phyloP scores from a whole-genome alignment of 1,140 invertebrate genomes.

The Drosophila albomicans region DNA sequence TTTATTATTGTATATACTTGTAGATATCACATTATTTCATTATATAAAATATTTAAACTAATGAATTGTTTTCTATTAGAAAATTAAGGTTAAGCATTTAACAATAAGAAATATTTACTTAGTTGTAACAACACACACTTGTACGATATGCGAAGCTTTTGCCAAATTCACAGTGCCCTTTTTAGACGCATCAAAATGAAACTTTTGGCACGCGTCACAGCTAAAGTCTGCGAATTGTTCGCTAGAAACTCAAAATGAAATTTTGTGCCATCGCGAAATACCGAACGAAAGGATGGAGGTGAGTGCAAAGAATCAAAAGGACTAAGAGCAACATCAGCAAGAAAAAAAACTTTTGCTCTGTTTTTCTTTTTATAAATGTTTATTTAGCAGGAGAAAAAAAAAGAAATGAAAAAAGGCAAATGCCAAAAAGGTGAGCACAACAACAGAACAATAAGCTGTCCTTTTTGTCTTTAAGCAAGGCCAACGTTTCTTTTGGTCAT shows the following conservation, averaged over 20 bases:
- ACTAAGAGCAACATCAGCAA: constrained; percentile 63
- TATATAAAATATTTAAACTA: no score
- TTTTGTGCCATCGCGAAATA: constrained; percentile 47
- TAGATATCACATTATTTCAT: no score
- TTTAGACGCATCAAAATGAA: constrained; percentile 42
- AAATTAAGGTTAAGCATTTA: no score
- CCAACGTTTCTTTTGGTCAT: constrained; percentile 37
- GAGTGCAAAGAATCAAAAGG: constrained; percentile 11
- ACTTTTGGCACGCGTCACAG: constrained; percentile 69
- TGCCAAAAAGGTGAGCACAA: constrained; percentile 65
- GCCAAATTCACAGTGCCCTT: constrained; percentile 22
- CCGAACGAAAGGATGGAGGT: background rate
- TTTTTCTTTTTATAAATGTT: constrained; percentile 77
- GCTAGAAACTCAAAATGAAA: constrained; percentile 73
- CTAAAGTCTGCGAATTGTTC: constrained; percentile 60
- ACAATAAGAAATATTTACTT: no score
- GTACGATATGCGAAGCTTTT: background rate
- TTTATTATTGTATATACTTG: no score
- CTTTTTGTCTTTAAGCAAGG: constrained; percentile 73
- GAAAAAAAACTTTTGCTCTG: constrained; percentile 73
- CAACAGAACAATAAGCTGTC: constrained; percentile 54
- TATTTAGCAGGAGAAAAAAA: constrained; percentile 65
- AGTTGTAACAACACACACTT: background rate
- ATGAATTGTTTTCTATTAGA: no score
- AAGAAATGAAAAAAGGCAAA: constrained; percentile 25